Percentiles rank a stretch among this genome's conserved stretches.
phyloP scores from a whole-genome alignment of 2,797 vertebrate species.

The Phrynocephalus forsythii region DNA sequence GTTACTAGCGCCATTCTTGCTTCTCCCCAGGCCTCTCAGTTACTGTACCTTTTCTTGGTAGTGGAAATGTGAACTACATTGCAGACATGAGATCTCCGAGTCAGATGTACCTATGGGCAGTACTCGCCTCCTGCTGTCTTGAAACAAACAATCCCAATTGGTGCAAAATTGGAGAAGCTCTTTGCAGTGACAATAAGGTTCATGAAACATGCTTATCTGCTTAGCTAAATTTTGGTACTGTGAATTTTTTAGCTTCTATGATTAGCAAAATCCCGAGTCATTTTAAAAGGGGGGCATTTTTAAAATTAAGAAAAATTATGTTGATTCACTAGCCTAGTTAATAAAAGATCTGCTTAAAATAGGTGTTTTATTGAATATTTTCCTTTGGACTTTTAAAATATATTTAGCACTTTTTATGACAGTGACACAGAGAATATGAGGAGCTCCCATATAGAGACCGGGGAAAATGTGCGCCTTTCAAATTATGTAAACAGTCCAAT shows the following conservation, averaged over 20 bases:
- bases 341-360: neutral
- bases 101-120: neutral
- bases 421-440: neutral
- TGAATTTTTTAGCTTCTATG: neutral
- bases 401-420: neutral
- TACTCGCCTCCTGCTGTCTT: too few species aligned
- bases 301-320: neutral
- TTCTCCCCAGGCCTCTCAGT: too few species aligned
- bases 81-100: neutral
- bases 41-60: neutral
- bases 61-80: neutral
- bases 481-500: conserved; percentile 40
- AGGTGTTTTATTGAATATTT: neutral
- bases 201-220: neutral
- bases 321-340: neutral
- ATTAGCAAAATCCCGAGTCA: neutral
- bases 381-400: neutral
- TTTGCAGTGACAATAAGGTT: neutral
- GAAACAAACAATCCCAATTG: too few species aligned
- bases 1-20: too few species aligned
- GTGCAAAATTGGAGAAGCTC: neutral
- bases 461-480: conserved; percentile 29
- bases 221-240: neutral
- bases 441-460: neutral
- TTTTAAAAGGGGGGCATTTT: too few species aligned